These are phyloP conservation scores for Notospermus geniculatus DNA, from an alignment of 1,140 invertebrate genomes.

Conservation along the genomic window DNA sequence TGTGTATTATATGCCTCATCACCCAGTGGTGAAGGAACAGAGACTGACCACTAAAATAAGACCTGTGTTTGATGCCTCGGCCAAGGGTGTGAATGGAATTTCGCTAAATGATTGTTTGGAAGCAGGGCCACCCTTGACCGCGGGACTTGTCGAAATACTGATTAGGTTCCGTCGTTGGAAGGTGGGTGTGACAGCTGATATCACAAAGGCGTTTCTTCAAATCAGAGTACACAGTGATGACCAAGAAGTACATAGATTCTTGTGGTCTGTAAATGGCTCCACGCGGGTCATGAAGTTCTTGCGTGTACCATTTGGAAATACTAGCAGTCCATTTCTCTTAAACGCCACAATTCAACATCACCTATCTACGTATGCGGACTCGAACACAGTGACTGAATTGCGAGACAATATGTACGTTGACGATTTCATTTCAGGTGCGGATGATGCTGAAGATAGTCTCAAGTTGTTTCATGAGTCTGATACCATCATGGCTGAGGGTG, in stretches of 20 bases:
- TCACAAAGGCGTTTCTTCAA: constrained; percentile 18
- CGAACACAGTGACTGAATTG: constrained; percentile 31
- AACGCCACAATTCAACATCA: constrained; percentile 14
- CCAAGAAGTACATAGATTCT: constrained; percentile 7
- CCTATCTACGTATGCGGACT: constrained; percentile 35
- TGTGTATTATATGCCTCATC: too few species aligned
- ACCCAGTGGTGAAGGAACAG: too few species aligned
- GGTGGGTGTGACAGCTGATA: constrained; percentile 15
- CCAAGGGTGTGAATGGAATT: too few species aligned
- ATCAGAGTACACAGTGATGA: constrained; percentile 10
- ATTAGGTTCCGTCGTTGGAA: constrained; percentile 4
- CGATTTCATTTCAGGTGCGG: constrained; percentile 51
- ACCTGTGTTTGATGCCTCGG: too few species aligned
- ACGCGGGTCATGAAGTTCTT: neutral
- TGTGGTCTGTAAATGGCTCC: neutral
- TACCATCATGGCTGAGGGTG: neutral
- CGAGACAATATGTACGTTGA: constrained; percentile 56
- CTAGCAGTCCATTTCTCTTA: constrained; percentile 13
- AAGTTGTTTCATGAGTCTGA: constrained; percentile 22
- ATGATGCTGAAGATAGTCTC: too few species aligned
- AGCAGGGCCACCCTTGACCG: constrained; percentile 15
- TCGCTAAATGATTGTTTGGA: constrained; percentile 50
- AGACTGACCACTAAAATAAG: too few species aligned
- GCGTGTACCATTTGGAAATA: constrained; percentile 14
- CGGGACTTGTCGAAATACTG: constrained; percentile 12